A percentile compares a stretch with the other conserved stretches of the same genome.
Evolutionary conservation across 2,888 invertebrate species (phyloP).

Genomic region (Acleris emargana): DNA sequence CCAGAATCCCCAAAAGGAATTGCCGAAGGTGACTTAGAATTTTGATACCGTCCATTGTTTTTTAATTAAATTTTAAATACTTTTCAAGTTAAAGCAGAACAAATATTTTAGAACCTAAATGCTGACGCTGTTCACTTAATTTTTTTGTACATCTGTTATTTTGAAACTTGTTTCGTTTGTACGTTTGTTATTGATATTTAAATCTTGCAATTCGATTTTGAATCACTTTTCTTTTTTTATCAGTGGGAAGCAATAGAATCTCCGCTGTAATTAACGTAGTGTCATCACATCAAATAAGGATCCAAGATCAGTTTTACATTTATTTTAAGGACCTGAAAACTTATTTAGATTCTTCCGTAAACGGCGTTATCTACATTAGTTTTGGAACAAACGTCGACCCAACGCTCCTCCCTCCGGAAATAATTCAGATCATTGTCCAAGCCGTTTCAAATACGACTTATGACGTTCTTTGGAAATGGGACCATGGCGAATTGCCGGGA

Average conservation of each 20-base stretch:
- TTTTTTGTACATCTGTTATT: no score
- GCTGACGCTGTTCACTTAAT: no score
- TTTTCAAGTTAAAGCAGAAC: neutral
- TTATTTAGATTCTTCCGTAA: constrained; percentile 51
- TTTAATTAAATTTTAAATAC: no score
- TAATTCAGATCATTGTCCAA: constrained; percentile 42
- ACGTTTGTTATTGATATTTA: no score
- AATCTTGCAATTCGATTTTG: no score
- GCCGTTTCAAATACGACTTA: constrained; percentile 59
- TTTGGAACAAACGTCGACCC: constrained; percentile 60
- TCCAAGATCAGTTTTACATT: neutral
- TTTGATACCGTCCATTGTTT: neutral
- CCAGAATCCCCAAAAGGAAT: constrained; percentile 55
- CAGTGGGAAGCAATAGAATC: no score
- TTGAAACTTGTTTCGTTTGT: no score
- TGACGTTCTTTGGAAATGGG: constrained; percentile 66
- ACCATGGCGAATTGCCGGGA: constrained; percentile 47
- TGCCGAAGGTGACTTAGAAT: constrained; percentile 58
- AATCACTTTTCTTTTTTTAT: no score
- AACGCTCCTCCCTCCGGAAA: constrained; percentile 45
- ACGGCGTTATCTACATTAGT: constrained; percentile 64
- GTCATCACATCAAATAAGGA: no score
- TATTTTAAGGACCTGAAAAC: constrained; percentile 51
- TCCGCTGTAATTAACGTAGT: no score
- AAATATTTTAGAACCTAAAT: no score